phyloP scores from a whole-genome alignment of 2,797 vertebrate genomes.

The Eurystomus glaucurus region DNA sequence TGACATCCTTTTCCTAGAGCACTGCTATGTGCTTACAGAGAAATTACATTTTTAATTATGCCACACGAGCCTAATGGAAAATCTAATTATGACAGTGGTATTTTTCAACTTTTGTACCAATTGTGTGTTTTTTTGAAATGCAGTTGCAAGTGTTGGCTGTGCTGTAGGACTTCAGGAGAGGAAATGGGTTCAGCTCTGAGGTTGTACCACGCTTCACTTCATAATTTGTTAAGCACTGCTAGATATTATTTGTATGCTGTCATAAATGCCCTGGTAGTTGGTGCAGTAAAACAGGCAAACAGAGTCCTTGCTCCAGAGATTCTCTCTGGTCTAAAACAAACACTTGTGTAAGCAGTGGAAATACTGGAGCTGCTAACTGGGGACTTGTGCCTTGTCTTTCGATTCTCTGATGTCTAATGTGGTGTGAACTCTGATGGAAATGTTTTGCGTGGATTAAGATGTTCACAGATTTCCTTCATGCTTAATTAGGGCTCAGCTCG shows the following conservation, averaged over 20 bases:
- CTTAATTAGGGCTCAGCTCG: background rate
- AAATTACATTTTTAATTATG: slow-evolving; percentile 85
- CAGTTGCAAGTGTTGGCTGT: background rate
- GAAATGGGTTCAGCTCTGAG: slow-evolving; percentile 13
- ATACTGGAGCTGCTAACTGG: background rate
- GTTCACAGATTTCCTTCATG: background rate
- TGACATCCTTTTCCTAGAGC: slow-evolving; percentile 77
- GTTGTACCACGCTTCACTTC: background rate
- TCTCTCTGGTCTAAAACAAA: background rate
- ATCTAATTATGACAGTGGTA: slow-evolving; percentile 81
- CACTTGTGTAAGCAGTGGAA: background rate
- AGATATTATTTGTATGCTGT: slow-evolving; percentile 19
- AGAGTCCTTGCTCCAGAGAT: background rate
- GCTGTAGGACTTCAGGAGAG: background rate
- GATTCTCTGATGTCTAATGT: background rate
- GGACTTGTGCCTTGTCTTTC: background rate
- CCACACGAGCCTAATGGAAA: slow-evolving; percentile 79
- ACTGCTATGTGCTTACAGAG: slow-evolving; percentile 69
- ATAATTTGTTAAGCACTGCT: slow-evolving; percentile 39
- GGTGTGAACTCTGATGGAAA: background rate
- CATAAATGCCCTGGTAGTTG: background rate
- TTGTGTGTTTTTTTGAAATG: background rate
- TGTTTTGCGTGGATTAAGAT: background rate
- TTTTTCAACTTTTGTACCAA: slow-evolving; percentile 50
- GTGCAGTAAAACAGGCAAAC: background rate